Conservation (phyloP, 1,140 invertebrate species). For the Bombus impatiens region DNA sequence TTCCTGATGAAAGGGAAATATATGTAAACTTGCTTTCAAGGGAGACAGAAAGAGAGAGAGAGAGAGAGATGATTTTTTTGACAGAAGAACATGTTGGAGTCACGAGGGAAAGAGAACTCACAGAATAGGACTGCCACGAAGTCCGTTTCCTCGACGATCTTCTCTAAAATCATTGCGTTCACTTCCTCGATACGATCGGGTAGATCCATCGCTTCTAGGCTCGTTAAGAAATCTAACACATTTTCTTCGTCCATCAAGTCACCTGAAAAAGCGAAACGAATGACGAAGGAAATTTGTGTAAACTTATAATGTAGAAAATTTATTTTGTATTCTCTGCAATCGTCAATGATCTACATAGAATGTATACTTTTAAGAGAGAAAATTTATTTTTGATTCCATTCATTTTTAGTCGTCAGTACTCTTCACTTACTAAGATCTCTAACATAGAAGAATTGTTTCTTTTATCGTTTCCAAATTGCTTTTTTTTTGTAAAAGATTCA, state of each 20-base stretch:
- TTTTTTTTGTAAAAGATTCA: neutral
- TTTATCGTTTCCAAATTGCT: neutral
- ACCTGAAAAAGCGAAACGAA: slow-evolving; percentile 82
- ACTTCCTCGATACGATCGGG: slow-evolving; percentile 98
- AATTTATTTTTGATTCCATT: neutral
- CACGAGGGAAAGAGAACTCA: slow-evolving; percentile 85
- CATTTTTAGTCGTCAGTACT: neutral
- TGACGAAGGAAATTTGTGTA: neutral
- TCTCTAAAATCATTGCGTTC: slow-evolving; percentile 94
- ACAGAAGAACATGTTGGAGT: neutral
- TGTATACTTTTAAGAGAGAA: neutral
- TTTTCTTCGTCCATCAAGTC: slow-evolving; percentile 97
- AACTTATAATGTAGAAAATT: neutral
- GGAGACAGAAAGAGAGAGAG: slow-evolving; percentile 14
- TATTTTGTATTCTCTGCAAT: neutral
- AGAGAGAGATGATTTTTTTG: slow-evolving; percentile 21
- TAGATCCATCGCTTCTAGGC: slow-evolving; percentile 95
- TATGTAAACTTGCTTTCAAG: neutral
- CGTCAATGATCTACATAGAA: neutral
- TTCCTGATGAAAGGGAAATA: slow-evolving; percentile 5
- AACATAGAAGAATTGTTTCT: too few species aligned
- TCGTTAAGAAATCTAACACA: slow-evolving; percentile 95
- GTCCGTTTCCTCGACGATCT: slow-evolving; percentile 95
- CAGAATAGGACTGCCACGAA: slow-evolving; percentile 97
- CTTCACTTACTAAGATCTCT: too few species aligned